phyloP scores from a whole-genome alignment of 2,113 vertebrate species.

The Acrocephalus kingi region DNA sequence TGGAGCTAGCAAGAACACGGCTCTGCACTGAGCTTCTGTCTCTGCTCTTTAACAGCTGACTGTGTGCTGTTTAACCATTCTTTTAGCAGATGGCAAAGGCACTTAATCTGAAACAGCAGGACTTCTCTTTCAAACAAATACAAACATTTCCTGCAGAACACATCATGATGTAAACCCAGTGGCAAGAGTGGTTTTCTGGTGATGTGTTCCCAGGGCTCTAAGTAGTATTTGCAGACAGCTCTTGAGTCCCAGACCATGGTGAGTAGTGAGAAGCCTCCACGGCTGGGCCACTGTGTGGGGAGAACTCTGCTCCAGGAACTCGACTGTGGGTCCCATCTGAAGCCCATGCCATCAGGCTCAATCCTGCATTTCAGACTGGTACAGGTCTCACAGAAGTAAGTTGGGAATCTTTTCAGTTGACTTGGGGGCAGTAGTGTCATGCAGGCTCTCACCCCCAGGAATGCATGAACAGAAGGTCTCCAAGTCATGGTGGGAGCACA shows the following conservation, averaged over 20 bases:
- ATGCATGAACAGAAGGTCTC: neutral
- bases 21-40: neutral
- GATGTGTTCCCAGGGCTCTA: neutral
- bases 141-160: neutral
- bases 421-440: neutral
- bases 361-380: neutral
- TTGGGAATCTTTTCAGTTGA: neutral
- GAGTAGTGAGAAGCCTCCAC: rapidly evolving
- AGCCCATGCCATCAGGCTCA: neutral
- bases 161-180: neutral
- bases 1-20: neutral
- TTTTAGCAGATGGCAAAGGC: neutral
- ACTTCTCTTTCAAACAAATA: neutral
- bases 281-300: rapidly evolving
- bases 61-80: neutral
- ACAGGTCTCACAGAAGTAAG: neutral
- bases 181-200: neutral
- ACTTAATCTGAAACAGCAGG: neutral
- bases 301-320: neutral
- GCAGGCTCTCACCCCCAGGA: neutral
- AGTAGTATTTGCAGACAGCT: neutral
- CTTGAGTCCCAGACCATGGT: rapidly evolving
- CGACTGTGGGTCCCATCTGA: neutral
- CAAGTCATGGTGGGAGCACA: neutral
- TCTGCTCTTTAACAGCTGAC: neutral